Evolutionary conservation across 2,797 vertebrate species (phyloP).

Genomic region (Sardinella longiceps): DNA sequence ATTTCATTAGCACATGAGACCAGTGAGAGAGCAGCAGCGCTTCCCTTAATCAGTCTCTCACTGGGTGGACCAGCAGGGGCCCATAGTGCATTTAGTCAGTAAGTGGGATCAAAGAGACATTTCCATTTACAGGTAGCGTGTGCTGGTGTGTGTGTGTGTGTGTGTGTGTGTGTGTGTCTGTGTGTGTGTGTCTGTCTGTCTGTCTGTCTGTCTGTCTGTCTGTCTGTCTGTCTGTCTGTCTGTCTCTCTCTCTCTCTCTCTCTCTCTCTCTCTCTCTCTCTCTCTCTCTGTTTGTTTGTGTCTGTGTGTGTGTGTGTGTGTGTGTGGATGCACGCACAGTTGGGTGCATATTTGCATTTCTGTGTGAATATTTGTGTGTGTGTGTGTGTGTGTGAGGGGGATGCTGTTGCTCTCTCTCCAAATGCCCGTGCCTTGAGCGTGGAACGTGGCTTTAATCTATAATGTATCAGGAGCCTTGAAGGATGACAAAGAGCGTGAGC

Average conservation of each 20-base stretch:
- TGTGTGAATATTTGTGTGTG: neutral
- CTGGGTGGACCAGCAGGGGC: neutral
- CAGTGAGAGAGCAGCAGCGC: neutral
- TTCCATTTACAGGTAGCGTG: neutral
- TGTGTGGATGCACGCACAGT: neutral
- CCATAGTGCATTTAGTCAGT: neutral
- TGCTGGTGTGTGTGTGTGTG: neutral
- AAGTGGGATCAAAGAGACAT: neutral
- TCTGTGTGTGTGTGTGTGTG: no score
- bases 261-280: no score
- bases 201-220: neutral
- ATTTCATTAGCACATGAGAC: neutral
- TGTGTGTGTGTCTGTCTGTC: neutral
- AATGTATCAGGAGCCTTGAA: conserved; percentile 69
- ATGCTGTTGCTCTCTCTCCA: neutral
- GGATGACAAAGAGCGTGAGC: conserved; percentile 62
- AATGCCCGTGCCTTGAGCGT: neutral
- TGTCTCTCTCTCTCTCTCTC: no score
- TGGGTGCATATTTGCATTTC: neutral
- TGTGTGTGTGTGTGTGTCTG: neutral
- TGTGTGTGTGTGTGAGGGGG: neutral
- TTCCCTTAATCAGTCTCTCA: neutral
- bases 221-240: no score
- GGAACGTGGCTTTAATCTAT: conserved; percentile 61
- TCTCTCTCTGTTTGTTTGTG: no score